Percentiles rank a stretch among this genome's conserved stretches.
Conservation (phyloP, 2,888 invertebrate species). For the Flexamia atlantica region DNA sequence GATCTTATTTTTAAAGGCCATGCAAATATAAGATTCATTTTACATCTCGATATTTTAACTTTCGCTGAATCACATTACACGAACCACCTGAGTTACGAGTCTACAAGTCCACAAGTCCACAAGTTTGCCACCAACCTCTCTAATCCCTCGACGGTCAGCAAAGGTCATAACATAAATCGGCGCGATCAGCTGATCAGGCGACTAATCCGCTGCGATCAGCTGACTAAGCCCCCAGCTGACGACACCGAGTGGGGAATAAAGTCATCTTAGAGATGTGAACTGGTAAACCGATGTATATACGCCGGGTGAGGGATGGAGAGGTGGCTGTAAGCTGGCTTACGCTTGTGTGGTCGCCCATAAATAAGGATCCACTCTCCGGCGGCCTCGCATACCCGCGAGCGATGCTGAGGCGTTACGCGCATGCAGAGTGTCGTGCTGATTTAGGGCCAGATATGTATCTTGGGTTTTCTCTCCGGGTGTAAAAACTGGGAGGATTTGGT, state of each 20-base stretch:
- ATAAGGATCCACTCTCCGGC: slow-evolving; percentile 39
- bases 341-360: slow-evolving; percentile 46
- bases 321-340: slow-evolving; percentile 30
- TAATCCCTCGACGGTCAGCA: slow-evolving; percentile 27
- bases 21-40: no score
- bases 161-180: slow-evolving; percentile 54
- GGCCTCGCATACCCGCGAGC: neutral
- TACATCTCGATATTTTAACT: no score
- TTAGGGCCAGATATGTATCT: neutral
- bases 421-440: neutral
- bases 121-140: neutral
- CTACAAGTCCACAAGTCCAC: no score
- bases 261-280: slow-evolving; percentile 53
- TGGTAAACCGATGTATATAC: slow-evolving; percentile 9
- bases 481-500: neutral
- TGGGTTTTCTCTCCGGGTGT: neutral
- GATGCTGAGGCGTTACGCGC: neutral
- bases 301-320: slow-evolving; percentile 28
- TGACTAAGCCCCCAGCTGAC: slow-evolving; percentile 30
- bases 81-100: neutral
- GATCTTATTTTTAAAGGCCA: no score
- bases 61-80: no score
- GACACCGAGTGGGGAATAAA: slow-evolving; percentile 29
- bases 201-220: slow-evolving; percentile 20
- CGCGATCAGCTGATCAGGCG: slow-evolving; percentile 43